Conservation (phyloP, 2,888 invertebrate species). For the Oasisia sp. region DNA sequence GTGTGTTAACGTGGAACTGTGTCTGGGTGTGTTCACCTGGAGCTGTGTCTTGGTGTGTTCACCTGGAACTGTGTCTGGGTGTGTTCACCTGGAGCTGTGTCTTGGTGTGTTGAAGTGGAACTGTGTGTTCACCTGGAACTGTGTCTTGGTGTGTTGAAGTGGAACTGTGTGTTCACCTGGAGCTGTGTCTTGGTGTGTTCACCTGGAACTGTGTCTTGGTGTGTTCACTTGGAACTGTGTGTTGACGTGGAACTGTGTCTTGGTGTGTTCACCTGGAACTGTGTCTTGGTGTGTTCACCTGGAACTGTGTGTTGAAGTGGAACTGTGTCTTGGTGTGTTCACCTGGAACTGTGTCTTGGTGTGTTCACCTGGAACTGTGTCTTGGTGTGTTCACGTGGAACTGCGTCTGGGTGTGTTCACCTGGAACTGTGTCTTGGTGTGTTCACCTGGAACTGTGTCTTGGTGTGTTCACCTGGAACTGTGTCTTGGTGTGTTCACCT, state of each 20-base stretch:
- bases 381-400: conserved; percentile 14
- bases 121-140: background rate
- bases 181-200: conserved; percentile 21
- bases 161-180: conserved; percentile 17
- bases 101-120: too few species aligned
- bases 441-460: background rate
- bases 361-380: background rate
- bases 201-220: conserved; percentile 6
- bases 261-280: background rate
- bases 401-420: conserved; percentile 9
- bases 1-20: conserved; percentile 7
- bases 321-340: too few species aligned
- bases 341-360: conserved; percentile 6
- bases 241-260: too few species aligned
- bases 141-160: too few species aligned
- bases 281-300: conserved; percentile 17
- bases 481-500: conserved; percentile 17
- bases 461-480: background rate
- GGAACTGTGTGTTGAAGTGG: too few species aligned
- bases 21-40: too few species aligned
- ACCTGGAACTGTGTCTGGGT: conserved; percentile 5
- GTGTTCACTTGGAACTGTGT: background rate
- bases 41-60: too few species aligned
- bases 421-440: conserved; percentile 19
- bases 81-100: background rate